Conservation (phyloP, 2,113 vertebrate species). For the Uria aalge region DNA sequence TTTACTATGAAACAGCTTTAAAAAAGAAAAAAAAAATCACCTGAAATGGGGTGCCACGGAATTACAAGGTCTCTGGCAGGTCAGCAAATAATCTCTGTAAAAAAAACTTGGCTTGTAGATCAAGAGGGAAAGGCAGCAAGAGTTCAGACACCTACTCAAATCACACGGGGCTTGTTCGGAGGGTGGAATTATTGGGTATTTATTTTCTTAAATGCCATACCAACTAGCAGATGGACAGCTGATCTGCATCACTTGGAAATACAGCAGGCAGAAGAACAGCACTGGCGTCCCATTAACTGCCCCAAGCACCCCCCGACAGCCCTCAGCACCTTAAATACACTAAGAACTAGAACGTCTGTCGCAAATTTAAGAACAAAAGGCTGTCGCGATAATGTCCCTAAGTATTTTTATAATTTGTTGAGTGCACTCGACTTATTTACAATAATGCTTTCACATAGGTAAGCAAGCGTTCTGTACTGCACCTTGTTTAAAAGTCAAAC, state of each 20-base stretch:
- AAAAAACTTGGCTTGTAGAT: not conserved
- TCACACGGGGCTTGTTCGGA: fast-evolving
- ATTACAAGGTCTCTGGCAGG: not conserved
- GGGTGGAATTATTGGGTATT: not conserved
- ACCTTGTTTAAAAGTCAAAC: not conserved
- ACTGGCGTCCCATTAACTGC: fast-evolving
- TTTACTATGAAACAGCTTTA: not conserved
- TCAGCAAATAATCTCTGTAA: not conserved
- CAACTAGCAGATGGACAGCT: not conserved
- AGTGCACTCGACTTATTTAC: not conserved
- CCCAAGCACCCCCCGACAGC: not conserved
- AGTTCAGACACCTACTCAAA: not conserved
- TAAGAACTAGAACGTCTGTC: not conserved
- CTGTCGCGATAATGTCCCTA: not conserved
- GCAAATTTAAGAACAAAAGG: not conserved
- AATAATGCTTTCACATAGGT: not conserved
- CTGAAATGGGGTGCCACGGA: not conserved
- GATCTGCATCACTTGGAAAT: not conserved
- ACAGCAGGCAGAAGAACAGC: not conserved
- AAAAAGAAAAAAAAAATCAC: not conserved
- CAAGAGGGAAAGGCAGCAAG: not conserved
- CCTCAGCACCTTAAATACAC: not conserved
- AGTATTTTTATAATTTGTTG: not conserved
- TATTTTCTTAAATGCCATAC: not conserved
- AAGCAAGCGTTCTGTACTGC: not conserved